A percentile compares a stretch with the other conserved stretches of the same genome.
phyloP scores from a whole-genome alignment of 2,888 invertebrate genomes.

The Caenorhabditis drosophilae region DNA sequence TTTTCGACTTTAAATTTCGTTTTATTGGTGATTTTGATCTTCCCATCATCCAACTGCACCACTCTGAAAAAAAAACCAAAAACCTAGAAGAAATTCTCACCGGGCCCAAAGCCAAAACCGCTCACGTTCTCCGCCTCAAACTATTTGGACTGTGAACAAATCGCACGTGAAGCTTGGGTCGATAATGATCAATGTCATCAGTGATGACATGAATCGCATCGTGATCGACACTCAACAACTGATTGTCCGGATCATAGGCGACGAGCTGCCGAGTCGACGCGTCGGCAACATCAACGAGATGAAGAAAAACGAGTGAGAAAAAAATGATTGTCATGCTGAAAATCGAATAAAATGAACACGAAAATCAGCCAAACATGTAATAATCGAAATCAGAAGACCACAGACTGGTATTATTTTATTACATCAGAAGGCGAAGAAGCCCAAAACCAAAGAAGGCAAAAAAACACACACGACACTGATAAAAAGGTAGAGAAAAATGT shows the following conservation, averaged over 20 bases:
- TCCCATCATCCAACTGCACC: conserved; percentile 15
- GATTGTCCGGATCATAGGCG: conserved; percentile 31
- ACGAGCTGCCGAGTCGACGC: no score
- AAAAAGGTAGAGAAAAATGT: no score
- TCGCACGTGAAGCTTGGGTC: conserved; percentile 23
- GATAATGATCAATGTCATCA: conserved; percentile 30
- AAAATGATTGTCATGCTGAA: background rate
- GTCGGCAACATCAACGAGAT: no score
- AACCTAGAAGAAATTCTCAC: conserved; percentile 1
- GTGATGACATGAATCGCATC: conserved; percentile 35
- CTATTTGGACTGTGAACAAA: conserved; percentile 29
- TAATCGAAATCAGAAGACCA: no score
- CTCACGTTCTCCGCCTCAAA: conserved; percentile 23
- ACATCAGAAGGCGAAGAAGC: no score
- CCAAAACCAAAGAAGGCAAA: background rate
- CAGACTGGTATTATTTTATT: conserved; percentile 2
- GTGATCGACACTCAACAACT: conserved; percentile 27
- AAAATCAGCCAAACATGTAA: no score
- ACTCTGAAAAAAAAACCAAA: conserved; percentile 14
- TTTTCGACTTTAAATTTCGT: conserved; percentile 17
- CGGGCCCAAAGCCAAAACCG: no score
- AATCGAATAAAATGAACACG: no score
- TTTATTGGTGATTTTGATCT: conserved; percentile 13
- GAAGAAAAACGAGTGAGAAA: no score
- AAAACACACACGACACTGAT: no score